Percentiles rank a stretch among this genome's conserved stretches.
Conservation (phyloP, 2,113 vertebrate species). For the Indri indri region DNA sequence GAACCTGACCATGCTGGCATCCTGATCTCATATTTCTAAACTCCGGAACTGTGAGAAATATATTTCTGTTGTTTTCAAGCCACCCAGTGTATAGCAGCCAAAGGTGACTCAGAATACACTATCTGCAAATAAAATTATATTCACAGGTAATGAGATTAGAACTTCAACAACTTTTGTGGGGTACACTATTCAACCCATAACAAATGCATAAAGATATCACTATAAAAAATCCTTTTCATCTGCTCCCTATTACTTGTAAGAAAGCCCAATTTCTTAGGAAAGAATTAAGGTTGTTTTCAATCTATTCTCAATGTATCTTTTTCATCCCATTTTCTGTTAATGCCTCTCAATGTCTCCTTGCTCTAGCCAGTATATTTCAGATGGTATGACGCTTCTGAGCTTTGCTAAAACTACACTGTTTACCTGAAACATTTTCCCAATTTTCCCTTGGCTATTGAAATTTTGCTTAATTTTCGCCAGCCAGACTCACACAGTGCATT, state of each 20-base stretch:
- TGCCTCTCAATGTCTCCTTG: background rate
- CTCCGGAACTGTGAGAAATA: background rate
- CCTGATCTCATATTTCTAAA: background rate
- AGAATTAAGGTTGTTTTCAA: background rate
- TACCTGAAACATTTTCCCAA: background rate
- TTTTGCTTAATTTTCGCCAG: background rate
- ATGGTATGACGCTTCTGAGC: background rate
- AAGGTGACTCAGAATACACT: background rate
- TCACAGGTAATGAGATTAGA: background rate
- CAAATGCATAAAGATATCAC: background rate
- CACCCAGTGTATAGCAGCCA: background rate
- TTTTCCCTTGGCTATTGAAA: background rate
- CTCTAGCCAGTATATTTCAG: background rate
- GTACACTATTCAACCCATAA: background rate
- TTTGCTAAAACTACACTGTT: background rate
- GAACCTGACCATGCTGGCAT: rapidly evolving
- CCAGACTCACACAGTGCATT: background rate
- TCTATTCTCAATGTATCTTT: background rate
- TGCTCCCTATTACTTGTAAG: background rate
- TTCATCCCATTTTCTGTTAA: background rate
- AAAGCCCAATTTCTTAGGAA: background rate
- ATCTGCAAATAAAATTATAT: background rate
- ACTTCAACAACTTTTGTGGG: background rate
- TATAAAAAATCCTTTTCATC: background rate
- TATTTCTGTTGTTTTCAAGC: background rate